phyloP scores from a whole-genome alignment of 2,113 vertebrate species.

The Saiga tatarica region DNA sequence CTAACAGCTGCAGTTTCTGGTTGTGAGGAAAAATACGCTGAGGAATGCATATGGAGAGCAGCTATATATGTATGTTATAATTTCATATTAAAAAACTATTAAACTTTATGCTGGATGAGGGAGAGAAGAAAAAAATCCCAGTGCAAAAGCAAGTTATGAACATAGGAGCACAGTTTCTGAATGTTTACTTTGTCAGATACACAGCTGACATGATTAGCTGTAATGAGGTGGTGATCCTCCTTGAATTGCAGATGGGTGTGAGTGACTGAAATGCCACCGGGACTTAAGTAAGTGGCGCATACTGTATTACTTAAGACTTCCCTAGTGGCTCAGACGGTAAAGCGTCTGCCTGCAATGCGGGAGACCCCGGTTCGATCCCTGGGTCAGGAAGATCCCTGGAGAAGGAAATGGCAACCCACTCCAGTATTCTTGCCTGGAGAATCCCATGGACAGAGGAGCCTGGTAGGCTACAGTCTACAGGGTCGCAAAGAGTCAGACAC shows the following conservation, averaged over 20 bases:
- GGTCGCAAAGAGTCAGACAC: no score
- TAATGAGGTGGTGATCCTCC: constrained; percentile 52
- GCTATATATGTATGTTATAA: constrained; percentile 33
- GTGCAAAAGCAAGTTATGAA: constrained; percentile 26
- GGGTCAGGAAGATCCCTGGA: no score
- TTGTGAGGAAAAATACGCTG: constrained; percentile 21
- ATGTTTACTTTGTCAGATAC: constrained; percentile 58
- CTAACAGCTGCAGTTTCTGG: constrained; percentile 45
- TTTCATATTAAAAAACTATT: constrained; percentile 62
- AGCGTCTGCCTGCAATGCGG: no score
- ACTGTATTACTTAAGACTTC: constrained; percentile 40
- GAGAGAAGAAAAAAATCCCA: neutral
- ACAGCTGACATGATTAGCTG: constrained; percentile 36
- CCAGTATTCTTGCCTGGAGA: no score
- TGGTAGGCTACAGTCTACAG: no score
- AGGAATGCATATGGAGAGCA: neutral
- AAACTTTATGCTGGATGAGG: constrained; percentile 41
- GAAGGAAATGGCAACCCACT: no score
- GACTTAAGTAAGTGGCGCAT: constrained; percentile 57
- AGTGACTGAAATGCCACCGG: neutral
- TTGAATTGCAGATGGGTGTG: constrained; percentile 44
- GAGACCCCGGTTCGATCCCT: no score
- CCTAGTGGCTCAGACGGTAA: no score
- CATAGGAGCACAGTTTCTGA: constrained; percentile 45
- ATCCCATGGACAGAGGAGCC: no score